Evolutionary conservation across 2,888 invertebrate species (phyloP).

Genomic region (Metacarcinus magister): DNA sequence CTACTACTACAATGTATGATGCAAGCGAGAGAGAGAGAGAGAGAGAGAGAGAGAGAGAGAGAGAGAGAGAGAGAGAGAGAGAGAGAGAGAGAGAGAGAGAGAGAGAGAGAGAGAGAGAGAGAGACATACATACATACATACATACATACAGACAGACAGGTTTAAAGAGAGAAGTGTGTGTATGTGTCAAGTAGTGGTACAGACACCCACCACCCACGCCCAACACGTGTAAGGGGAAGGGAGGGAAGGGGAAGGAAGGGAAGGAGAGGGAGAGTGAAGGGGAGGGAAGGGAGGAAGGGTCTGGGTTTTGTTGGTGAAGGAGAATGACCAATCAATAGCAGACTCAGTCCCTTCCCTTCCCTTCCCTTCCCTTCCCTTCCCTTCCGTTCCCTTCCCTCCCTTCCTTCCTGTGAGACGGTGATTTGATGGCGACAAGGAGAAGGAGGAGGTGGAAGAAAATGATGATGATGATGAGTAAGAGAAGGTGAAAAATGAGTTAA

Average conservation of each 20-base stretch:
- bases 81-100: constrained; percentile 26
- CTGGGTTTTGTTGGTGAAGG: constrained; percentile 4
- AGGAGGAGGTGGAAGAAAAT: background rate
- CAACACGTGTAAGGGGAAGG: background rate
- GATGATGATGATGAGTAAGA: background rate
- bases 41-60: constrained; percentile 3
- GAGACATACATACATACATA: background rate
- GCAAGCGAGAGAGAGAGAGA: background rate
- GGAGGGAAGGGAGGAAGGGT: background rate
- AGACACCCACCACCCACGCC: background rate
- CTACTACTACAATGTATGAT: background rate
- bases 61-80: constrained; percentile 15
- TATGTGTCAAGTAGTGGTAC: background rate
- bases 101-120: background rate
- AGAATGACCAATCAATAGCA: background rate
- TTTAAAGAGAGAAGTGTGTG: background rate
- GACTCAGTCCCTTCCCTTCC: background rate
- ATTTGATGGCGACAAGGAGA: background rate
- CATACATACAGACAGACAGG: background rate
- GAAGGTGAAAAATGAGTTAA: background rate
- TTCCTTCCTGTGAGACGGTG: background rate
- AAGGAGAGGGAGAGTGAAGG: background rate
- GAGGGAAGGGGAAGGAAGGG: background rate
- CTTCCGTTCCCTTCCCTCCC: background rate
- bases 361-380: background rate